Percentiles rank a stretch among this genome's conserved stretches.
Conservation (phyloP, 1,140 invertebrate genomes). For the Zeugodacus cucurbitae region DNA sequence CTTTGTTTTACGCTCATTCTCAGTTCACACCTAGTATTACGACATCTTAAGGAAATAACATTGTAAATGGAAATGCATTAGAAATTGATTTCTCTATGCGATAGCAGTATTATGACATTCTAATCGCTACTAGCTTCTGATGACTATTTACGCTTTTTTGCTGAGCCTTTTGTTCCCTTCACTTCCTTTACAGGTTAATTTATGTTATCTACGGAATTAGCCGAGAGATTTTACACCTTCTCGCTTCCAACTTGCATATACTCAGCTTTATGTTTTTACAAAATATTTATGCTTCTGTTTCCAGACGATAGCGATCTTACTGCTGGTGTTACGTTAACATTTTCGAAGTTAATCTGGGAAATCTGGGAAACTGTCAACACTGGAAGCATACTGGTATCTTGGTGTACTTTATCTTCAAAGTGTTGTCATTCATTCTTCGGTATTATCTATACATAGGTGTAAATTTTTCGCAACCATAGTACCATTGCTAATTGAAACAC, state of each 20-base stretch:
- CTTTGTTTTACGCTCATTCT: not conserved
- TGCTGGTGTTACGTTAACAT: not conserved
- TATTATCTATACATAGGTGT: not conserved
- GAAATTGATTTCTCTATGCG: slow-evolving; percentile 1
- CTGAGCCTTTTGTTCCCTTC: not conserved
- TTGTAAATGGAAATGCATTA: not conserved
- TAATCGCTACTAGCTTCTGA: not conserved
- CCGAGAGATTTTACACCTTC: not conserved
- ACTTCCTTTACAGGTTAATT: slow-evolving; percentile 19
- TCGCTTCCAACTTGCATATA: not conserved
- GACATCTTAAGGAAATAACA: not conserved
- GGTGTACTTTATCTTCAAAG: not conserved
- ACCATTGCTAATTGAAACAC: not conserved
- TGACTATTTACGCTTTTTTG: not conserved
- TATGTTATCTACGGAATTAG: not conserved
- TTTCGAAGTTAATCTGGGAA: not conserved
- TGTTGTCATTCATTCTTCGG: not conserved
- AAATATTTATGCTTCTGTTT: not conserved
- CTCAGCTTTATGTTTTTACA: not conserved
- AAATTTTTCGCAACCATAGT: not conserved
- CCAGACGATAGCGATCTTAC: not conserved
- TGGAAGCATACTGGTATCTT: too few species aligned
- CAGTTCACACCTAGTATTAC: slow-evolving; percentile 32
- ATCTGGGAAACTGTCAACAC: too few species aligned
- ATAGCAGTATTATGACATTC: slow-evolving; percentile 30